phyloP scores from a whole-genome alignment of 2,888 invertebrate genomes.

The Epirrhoe tristata region DNA sequence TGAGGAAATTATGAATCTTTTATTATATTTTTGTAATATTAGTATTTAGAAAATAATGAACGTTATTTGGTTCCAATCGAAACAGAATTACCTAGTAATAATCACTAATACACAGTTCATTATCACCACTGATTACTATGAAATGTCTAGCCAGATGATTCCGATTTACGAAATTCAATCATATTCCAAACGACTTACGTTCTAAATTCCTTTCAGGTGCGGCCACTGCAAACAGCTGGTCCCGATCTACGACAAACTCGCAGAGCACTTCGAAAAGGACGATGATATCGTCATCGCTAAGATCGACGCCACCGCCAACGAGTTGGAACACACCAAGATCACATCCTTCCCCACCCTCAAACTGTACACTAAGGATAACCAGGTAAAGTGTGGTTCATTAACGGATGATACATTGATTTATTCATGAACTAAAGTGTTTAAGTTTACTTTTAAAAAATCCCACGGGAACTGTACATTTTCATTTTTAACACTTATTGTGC shows the following conservation, averaged over 20 bases:
- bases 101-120: too few species aligned
- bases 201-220: conserved; percentile 80
- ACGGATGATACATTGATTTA: not conserved
- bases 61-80: too few species aligned
- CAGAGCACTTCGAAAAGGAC: conserved; percentile 95
- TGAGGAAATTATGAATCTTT: too few species aligned
- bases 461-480: too few species aligned
- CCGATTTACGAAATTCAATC: too few species aligned
- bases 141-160: too few species aligned
- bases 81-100: too few species aligned
- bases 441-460: too few species aligned
- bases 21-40: not conserved
- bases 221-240: conserved; percentile 99
- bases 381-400: conserved; percentile 68
- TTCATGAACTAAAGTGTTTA: too few species aligned
- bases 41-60: too few species aligned
- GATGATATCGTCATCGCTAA: conserved; percentile 96
- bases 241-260: conserved; percentile 98
- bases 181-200: not conserved
- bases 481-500: too few species aligned
- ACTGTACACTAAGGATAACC: conserved; percentile 97
- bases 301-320: conserved; percentile 99
- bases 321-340: conserved; percentile 97
- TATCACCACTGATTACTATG: too few species aligned
- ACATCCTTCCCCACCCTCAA: conserved; percentile 98